phyloP scores from a whole-genome alignment of 2,113 vertebrate species.

The Merops nubicus region DNA sequence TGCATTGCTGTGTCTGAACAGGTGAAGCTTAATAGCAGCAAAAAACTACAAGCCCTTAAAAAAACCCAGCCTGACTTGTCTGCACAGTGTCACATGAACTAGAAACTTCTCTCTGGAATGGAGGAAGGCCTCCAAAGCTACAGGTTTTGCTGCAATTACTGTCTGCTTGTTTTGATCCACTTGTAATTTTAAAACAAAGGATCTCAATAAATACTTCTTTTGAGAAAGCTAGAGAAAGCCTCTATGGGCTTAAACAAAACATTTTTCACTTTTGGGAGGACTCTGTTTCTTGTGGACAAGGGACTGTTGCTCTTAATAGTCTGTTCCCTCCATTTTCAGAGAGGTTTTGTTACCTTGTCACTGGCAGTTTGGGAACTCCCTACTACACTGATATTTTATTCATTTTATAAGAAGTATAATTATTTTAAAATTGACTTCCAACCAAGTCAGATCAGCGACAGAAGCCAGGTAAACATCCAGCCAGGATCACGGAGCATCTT shows the following conservation, averaged over 20 bases:
- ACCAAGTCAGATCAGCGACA: background rate
- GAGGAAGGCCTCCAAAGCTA: background rate
- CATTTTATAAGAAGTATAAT: accelerated
- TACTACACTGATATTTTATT: too few species aligned
- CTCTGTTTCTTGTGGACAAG: background rate
- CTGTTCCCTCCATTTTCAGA: background rate
- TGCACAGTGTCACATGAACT: background rate
- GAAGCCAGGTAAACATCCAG: background rate
- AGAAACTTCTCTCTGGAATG: background rate
- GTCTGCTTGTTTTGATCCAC: background rate
- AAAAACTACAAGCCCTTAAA: background rate
- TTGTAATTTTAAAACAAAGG: background rate
- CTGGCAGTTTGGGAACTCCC: background rate
- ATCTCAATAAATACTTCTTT: background rate
- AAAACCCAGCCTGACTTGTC: background rate
- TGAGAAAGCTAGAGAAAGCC: background rate
- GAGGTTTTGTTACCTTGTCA: background rate
- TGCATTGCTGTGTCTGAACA: too few species aligned
- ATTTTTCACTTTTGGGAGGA: background rate
- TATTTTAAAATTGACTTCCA: background rate
- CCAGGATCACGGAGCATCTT: background rate
- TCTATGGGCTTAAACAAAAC: background rate
- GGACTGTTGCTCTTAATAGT: background rate
- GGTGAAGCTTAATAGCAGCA: background rate
- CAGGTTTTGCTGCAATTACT: background rate